Evolutionary conservation across 2,888 invertebrate species (phyloP).

Genomic region (Lypha dubia): DNA sequence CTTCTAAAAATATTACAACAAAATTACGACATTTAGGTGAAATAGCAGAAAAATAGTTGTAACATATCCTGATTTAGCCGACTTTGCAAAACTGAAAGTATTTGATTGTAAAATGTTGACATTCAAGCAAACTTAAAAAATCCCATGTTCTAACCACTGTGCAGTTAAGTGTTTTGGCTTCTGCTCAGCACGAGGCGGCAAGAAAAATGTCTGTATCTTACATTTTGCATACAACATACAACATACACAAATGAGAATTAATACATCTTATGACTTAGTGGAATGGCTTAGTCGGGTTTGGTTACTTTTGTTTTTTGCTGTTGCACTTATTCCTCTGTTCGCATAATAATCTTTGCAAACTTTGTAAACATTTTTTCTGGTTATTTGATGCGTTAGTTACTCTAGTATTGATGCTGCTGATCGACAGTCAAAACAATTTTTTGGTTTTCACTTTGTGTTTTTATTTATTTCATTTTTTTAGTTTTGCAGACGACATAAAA

Average conservation of each 20-base stretch:
- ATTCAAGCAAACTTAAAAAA: neutral
- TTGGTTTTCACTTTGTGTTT: slow-evolving; percentile 25
- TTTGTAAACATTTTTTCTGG: slow-evolving; percentile 35
- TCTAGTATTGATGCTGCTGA: slow-evolving; percentile 57
- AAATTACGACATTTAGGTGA: too few relatives aligned
- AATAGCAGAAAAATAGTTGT: too few relatives aligned
- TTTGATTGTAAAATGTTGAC: too few relatives aligned
- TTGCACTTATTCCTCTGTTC: slow-evolving; percentile 16
- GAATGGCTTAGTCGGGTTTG: neutral
- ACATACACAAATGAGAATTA: too few relatives aligned
- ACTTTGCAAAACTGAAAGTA: too few relatives aligned
- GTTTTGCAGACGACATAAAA: slow-evolving; percentile 70
- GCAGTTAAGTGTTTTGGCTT: slow-evolving; percentile 54
- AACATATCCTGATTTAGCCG: too few relatives aligned
- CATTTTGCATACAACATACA: slow-evolving; percentile 58
- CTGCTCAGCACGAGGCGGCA: slow-evolving; percentile 69
- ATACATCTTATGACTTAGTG: too few relatives aligned
- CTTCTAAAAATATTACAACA: too few relatives aligned
- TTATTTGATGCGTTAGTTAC: slow-evolving; percentile 31
- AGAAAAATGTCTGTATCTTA: slow-evolving; percentile 50
- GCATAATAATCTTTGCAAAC: slow-evolving; percentile 54
- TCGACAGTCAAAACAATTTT: slow-evolving; percentile 59
- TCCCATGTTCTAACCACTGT: slow-evolving; percentile 25
- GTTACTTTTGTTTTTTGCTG: slow-evolving; percentile 36
- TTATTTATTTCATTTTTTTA: slow-evolving; percentile 3